Evolutionary conservation across 2,888 invertebrate genomes (phyloP).

Genomic region (Zelleria hepariella): DNA sequence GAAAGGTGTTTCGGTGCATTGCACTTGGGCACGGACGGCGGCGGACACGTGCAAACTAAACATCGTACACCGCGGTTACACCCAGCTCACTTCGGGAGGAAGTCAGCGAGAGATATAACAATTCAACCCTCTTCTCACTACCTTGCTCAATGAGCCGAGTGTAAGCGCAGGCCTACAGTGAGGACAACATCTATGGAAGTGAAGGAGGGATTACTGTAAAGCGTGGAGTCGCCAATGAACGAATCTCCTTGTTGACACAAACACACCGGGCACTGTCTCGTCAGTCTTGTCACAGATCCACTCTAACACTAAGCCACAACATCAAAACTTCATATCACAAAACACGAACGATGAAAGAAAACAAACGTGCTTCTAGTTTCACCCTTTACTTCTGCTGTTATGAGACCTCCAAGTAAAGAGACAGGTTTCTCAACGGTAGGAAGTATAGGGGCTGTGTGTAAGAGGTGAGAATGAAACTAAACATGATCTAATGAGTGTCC

Average conservation of each 20-base stretch:
- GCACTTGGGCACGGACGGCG: constrained; percentile 9
- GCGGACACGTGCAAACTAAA: not conserved
- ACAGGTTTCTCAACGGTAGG: constrained; percentile 14
- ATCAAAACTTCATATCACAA: not conserved
- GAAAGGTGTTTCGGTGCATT: constrained; percentile 11
- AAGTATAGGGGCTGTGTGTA: constrained; percentile 9
- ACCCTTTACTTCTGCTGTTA: not conserved
- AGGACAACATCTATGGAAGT: not conserved
- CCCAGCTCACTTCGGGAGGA: too few species aligned
- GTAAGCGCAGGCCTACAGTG: too few species aligned
- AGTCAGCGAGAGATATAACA: too few species aligned
- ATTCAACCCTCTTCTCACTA: too few species aligned
- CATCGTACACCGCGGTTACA: too few species aligned
- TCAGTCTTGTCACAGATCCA: too few species aligned
- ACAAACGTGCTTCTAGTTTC: not conserved
- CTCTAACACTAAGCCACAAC: constrained; percentile 1
- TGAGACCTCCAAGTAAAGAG: constrained; percentile 4
- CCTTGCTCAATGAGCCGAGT: too few species aligned
- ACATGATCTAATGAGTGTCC: constrained; percentile 38
- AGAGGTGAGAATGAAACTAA: constrained; percentile 16
- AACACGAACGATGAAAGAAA: not conserved
- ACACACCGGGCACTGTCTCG: too few species aligned
- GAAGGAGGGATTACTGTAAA: not conserved
- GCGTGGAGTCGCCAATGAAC: not conserved
- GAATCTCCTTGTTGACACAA: not conserved